Evolutionary conservation across 2,888 invertebrate species (phyloP).

Genomic region (Ganaspis brasiliensis): DNA sequence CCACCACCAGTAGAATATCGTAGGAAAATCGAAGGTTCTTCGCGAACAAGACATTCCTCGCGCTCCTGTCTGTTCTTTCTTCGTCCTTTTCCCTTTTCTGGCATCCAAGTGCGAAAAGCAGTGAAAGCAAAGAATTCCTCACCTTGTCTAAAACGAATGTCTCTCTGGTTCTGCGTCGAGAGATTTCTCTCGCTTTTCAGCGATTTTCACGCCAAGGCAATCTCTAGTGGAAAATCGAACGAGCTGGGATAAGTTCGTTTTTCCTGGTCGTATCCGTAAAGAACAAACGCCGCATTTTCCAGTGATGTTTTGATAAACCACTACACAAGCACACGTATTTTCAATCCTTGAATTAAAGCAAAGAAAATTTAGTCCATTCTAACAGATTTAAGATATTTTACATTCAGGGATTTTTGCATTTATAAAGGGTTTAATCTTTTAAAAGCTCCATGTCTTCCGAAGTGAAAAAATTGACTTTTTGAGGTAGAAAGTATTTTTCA

Average conservation of each 20-base stretch:
- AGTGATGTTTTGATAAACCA: constrained; percentile 33
- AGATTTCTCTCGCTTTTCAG: constrained; percentile 50
- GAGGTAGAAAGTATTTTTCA: background rate
- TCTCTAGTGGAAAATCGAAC: constrained; percentile 59
- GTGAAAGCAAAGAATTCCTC: constrained; percentile 66
- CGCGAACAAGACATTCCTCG: constrained; percentile 75
- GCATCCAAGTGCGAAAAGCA: constrained; percentile 55
- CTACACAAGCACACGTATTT: background rate
- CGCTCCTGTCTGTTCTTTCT: constrained; percentile 52
- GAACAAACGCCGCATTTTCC: constrained; percentile 51
- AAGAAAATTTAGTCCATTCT: background rate
- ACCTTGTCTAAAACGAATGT: constrained; percentile 65
- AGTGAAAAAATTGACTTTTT: constrained; percentile 4
- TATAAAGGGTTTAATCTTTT: background rate
- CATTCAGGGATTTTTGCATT: background rate
- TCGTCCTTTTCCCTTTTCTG: constrained; percentile 49
- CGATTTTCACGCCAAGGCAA: constrained; percentile 54
- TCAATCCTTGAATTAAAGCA: background rate
- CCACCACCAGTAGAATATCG: constrained; percentile 38
- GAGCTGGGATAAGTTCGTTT: constrained; percentile 55
- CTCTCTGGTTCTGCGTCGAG: constrained; percentile 55
- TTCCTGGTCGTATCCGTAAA: constrained; percentile 38
- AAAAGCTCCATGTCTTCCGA: background rate
- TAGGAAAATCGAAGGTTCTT: constrained; percentile 70
- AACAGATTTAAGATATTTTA: background rate